These are phyloP conservation scores for Cynocephalus volans DNA, from an alignment of 2,113 vertebrate genomes.

Conservation along the genomic window DNA sequence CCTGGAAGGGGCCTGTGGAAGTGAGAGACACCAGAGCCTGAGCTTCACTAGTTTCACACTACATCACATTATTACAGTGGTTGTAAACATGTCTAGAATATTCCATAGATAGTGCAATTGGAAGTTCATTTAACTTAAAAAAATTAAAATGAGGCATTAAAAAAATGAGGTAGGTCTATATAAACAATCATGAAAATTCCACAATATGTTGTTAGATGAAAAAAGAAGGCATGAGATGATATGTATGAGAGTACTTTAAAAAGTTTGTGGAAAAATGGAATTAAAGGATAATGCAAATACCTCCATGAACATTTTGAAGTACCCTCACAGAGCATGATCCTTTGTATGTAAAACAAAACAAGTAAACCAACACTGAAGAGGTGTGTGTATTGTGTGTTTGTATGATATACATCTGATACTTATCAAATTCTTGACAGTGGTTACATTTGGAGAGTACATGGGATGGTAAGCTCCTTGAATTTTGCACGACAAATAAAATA, in stretches of 20 bases:
- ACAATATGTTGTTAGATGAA: slow-evolving; percentile 16
- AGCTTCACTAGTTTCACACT: background rate
- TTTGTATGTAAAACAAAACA: background rate
- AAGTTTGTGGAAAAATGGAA: too few relatives aligned
- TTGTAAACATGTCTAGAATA: background rate
- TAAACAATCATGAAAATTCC: background rate
- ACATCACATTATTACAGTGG: too few relatives aligned
- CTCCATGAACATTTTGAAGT: too few relatives aligned
- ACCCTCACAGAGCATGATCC: background rate
- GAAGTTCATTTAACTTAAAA: slow-evolving; percentile 33
- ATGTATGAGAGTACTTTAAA: background rate
- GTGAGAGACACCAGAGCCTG: background rate
- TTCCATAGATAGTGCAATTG: background rate
- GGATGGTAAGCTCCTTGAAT: background rate
- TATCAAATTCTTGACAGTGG: background rate
- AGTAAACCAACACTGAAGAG: background rate
- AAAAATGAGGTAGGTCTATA: background rate
- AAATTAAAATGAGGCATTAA: background rate
- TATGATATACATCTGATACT: background rate
- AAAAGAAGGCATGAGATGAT: background rate
- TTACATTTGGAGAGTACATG: background rate
- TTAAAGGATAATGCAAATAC: too few relatives aligned
- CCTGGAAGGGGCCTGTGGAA: background rate
- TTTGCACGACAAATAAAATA: slow-evolving; percentile 47
- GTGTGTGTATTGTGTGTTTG: background rate